phyloP scores from a whole-genome alignment of 2,888 invertebrate genomes.

The Caenorhabditis wallacei region DNA sequence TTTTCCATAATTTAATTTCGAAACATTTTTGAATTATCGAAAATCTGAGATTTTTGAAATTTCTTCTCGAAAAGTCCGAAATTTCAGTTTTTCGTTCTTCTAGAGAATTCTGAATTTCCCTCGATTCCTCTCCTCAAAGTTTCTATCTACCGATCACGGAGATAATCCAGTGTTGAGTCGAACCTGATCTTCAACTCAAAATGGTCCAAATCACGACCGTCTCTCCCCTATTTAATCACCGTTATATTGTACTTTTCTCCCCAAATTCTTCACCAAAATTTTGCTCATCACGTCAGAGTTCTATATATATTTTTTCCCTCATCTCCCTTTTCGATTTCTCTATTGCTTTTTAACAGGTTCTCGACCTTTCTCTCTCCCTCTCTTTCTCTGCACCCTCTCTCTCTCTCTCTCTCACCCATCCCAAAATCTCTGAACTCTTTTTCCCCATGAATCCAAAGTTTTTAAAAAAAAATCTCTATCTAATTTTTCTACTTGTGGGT shows the following conservation, averaged over 20 bases:
- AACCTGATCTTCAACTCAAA: constrained; percentile 63
- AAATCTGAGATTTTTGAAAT: constrained; percentile 4
- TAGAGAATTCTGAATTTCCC: constrained; percentile 2
- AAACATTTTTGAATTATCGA: neutral
- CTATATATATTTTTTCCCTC: constrained; percentile 9
- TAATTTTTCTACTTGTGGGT: neutral
- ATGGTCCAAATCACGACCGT: constrained; percentile 10
- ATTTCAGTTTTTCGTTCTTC: constrained; percentile 5
- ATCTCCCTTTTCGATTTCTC: neutral
- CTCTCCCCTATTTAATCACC: neutral
- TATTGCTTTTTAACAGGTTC: constrained; percentile 27
- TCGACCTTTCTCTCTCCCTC: constrained; percentile 29
- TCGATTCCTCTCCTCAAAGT: neutral
- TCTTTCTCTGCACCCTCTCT: constrained; percentile 21
- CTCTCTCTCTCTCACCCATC: constrained; percentile 15
- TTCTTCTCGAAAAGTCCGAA: neutral
- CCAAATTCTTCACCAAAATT: neutral
- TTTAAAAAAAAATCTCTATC: neutral
- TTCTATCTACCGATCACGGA: constrained; percentile 59
- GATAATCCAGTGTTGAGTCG: constrained; percentile 59
- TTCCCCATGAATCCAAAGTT: constrained; percentile 41
- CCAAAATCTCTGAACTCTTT: constrained; percentile 6
- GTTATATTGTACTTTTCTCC: constrained; percentile 24
- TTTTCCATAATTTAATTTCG: too few relatives aligned
- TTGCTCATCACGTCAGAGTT: constrained; percentile 61